phyloP scores from a whole-genome alignment of 2,797 vertebrate genomes.

The Sciurus carolinensis region DNA sequence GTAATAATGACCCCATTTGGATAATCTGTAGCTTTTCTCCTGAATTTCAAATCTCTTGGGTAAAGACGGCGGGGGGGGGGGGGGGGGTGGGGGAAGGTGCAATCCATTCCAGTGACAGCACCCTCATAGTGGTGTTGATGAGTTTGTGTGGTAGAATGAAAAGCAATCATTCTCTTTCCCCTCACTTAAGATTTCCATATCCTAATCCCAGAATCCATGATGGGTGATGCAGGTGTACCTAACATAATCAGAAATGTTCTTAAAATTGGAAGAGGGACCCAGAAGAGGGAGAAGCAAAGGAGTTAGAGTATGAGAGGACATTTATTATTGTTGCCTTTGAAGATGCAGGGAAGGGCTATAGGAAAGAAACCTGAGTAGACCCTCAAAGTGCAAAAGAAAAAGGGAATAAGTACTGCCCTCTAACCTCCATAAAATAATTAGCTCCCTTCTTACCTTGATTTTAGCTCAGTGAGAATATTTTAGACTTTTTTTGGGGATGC shows the following conservation, averaged over 20 bases:
- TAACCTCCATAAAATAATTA: background rate
- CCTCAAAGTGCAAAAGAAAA: background rate
- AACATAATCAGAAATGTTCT: background rate
- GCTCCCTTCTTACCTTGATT: background rate
- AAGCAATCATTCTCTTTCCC: rapidly evolving
- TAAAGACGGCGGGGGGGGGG: background rate
- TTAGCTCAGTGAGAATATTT: background rate
- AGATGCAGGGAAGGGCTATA: background rate
- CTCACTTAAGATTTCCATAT: background rate
- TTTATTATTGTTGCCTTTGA: background rate
- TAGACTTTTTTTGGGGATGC: too few relatives aligned
- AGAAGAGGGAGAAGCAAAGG: background rate
- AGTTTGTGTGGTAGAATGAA: background rate
- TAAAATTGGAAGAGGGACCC: background rate
- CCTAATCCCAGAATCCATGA: background rate
- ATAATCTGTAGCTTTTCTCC: background rate
- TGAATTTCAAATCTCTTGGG: background rate
- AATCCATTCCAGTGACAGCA: background rate
- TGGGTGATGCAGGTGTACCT: background rate
- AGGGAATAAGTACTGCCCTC: background rate
- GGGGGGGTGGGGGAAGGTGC: too few relatives aligned
- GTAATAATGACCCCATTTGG: background rate
- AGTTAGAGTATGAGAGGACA: background rate
- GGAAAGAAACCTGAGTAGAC: background rate
- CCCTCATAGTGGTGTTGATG: background rate